Base-by-base conservation (phyloP, 2,797 vertebrate genomes). In the Sebastes taczanowskii region DNA sequence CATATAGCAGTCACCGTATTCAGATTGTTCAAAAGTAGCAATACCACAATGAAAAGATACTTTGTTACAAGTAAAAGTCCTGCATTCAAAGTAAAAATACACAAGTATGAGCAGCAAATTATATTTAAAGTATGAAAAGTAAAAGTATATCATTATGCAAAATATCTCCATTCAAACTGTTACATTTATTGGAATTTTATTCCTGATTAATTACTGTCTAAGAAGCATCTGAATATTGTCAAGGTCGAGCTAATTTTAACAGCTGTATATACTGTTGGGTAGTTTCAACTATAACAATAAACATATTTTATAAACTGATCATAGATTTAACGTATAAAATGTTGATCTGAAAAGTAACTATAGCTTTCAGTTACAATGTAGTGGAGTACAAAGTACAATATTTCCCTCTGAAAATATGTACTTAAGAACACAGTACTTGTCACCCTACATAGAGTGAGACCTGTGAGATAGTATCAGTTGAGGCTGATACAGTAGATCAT, bases 331-430 rank as follows among this genome's bases (percentile, higher is more conserved):
- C 35, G 0, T 38, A 38, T 38, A 13, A 13, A 38, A 14, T 0
- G 11, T 38, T 38, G 5, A 38, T 38, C 2, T 38, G 35, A 38
- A 38, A 38, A 38, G 35, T 38, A 13, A 38, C 35, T 14, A 13
- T 38, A 38, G 13, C 35, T 6, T 13, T 38, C 0, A 38, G 35
- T 0, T 11, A 35, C 34, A 35, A 35, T 35, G 34, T 35, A 34
- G 32, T 34, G 0, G 34, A 35, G 34, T 5, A 35, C 1, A 35
- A 35, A 35, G 34, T 38, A 38, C 35, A 38, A 38, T 6, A 38
- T 38, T 38, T 0, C 35, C 35, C 0, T 38, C 5, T 38, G 35
- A 38, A 38, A 14, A 38, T 14, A 13, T 38, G 2, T 0, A 38
- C 35, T 38, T 38, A 14, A 38, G 35, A 38, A 38, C 35, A 13